Conservation (phyloP, 2,113 vertebrate genomes). For the Boleophthalmus pectinirostris region DNA sequence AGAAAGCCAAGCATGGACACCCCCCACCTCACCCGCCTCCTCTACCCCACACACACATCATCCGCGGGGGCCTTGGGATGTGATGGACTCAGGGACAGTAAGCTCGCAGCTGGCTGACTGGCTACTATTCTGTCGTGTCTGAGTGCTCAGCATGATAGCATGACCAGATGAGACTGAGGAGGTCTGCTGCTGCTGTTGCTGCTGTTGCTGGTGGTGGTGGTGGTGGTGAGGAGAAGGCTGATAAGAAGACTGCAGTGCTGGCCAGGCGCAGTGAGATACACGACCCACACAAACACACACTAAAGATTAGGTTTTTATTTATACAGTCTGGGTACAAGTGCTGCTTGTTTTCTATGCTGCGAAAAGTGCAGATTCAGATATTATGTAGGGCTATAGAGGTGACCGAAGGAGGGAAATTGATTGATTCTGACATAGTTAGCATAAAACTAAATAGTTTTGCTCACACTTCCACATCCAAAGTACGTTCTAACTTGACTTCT, state of each 20-base stretch:
- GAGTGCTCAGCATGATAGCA: conserved; percentile 72
- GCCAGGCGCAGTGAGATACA: conserved; percentile 51
- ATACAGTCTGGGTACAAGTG: conserved; percentile 23
- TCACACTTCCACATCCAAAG: neutral
- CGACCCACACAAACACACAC: conserved; percentile 43
- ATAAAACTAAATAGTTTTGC: neutral
- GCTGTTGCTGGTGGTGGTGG: neutral
- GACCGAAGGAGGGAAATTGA: neutral
- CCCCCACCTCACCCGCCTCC: neutral
- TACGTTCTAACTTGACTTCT: too few species aligned
- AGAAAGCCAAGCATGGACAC: conserved; percentile 22
- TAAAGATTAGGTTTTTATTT: conserved; percentile 9
- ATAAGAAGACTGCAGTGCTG: conserved; percentile 64
- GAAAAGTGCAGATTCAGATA: neutral
- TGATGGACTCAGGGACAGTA: conserved; percentile 64
- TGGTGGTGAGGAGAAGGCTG: conserved; percentile 61
- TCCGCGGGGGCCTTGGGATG: conserved; percentile 29
- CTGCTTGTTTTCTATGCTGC: neutral
- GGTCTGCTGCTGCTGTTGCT: neutral
- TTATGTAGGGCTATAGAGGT: neutral
- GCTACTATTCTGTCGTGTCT: conserved; percentile 64
- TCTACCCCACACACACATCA: neutral
- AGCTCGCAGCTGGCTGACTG: conserved; percentile 58
- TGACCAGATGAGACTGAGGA: conserved; percentile 65
- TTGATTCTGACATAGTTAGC: neutral